Evolutionary conservation across 2,888 invertebrate species (phyloP), one percentile per base, ranked within the genome.

Genomic region (Hyposoter dolosus): DNA sequence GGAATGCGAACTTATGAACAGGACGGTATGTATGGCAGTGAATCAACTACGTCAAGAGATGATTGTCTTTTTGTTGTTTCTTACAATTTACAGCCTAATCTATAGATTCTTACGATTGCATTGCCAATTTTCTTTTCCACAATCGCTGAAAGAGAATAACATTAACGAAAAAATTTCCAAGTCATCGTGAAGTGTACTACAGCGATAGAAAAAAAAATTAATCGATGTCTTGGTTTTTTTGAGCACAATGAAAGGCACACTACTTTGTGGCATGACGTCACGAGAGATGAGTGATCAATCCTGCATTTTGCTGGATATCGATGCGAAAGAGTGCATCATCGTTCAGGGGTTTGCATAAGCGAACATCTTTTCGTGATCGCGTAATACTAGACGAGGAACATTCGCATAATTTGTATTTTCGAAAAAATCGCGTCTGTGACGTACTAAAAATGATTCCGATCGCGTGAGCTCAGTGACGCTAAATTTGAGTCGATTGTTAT

Each of bases 381-480:
- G 65, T 71, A 69, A 35, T 56, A 82, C 79, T 79, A 76, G 75
- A 65, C 69, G 45, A 75, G 15, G 19, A 23, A 45, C 19, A 82
- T 65, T 69, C 79, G 72, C 50, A 65, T 85, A 85, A 85, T 85
- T 85, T 79, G 85, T 85, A 85, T 82, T 85, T 85, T 85, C 79
- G 85, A 65, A 75, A 79, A 68, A 80, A 35, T 32, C 17, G 15
- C 71, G 35, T 60, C 47, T 82, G 45, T 85, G 85, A 85, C 85
- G 82, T 82, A 82, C 74, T 63, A 45, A 60, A 53, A 75, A 66
- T 40, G 32, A 72, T 68, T 72, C 72, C 47, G 78, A 85, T 85
- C 75, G 78, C 82, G 85, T 82, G 85, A 69, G 82, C 35, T 47
- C 56, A 40, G 40, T 66, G 63, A 78, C 63, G 56, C 17, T 74